Conservation (phyloP, 2,888 invertebrate species). For the Serrognathus titanus region DNA sequence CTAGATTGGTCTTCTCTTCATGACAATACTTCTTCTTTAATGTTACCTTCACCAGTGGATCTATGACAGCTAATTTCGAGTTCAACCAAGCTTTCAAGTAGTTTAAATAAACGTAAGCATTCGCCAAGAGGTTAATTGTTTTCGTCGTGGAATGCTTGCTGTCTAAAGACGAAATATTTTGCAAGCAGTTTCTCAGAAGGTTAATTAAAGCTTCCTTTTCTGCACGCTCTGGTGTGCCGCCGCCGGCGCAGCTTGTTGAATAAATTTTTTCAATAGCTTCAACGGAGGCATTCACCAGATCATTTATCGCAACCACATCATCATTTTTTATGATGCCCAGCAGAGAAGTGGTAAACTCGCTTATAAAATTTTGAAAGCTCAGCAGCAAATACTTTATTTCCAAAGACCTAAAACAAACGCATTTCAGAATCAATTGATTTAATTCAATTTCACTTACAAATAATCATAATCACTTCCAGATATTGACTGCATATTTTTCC, state of each 20-base stretch:
- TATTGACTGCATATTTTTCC: conserved; percentile 59
- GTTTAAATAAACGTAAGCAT: conserved; percentile 50
- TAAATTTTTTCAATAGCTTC: conserved; percentile 2
- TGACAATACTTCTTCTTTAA: conserved; percentile 67
- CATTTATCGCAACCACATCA: background rate
- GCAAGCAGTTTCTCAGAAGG: conserved; percentile 21
- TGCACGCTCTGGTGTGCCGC: background rate
- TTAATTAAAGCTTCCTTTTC: conserved; percentile 22
- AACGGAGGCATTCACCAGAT: background rate
- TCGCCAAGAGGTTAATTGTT: conserved; percentile 30
- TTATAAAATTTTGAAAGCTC: conserved; percentile 4
- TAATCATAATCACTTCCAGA: conserved; percentile 50
- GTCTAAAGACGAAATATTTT: conserved; percentile 15
- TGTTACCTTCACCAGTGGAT: conserved; percentile 77
- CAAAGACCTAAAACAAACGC: background rate
- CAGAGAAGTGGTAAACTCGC: conserved; percentile 11
- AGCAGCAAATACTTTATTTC: conserved; percentile 9
- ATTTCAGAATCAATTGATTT: background rate
- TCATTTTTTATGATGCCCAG: background rate
- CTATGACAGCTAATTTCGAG: conserved; percentile 67
- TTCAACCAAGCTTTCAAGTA: conserved; percentile 57
- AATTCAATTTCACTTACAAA: conserved; percentile 21
- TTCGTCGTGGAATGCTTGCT: conserved; percentile 2
- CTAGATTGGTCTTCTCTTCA: conserved; percentile 65
- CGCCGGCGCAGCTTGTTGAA: conserved; percentile 3